Percentiles rank a stretch among this genome's conserved stretches.
These are phyloP conservation scores for Drosophila nebulosa DNA, from an alignment of 1,140 invertebrate genomes.

Conservation along the genomic window DNA sequence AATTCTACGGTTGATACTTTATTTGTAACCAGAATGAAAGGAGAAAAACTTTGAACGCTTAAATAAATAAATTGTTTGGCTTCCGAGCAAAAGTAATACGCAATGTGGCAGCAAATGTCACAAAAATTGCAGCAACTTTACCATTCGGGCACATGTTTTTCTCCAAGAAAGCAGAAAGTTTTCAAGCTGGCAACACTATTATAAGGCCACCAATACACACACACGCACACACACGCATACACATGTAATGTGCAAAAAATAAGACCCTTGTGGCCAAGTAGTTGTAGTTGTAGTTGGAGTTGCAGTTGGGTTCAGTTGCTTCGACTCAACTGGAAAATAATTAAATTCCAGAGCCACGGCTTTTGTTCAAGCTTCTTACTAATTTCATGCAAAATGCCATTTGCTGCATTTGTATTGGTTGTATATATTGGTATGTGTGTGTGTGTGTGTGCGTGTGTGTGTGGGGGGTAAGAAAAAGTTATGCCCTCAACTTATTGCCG, in stretches of 20 bases:
- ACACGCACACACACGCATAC: background rate
- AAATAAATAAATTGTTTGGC: slow-evolving; percentile 59
- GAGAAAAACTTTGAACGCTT: slow-evolving; percentile 7
- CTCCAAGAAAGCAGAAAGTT: background rate
- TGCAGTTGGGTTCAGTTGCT: background rate
- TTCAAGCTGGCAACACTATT: background rate
- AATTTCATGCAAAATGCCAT: slow-evolving; percentile 66
- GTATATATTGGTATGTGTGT: slow-evolving; percentile 7
- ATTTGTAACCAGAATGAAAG: background rate
- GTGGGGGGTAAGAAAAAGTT: slow-evolving; percentile 58
- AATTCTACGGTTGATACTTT: background rate
- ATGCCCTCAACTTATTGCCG: slow-evolving; percentile 72
- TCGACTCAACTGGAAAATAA: slow-evolving; percentile 64
- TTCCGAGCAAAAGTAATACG: slow-evolving; percentile 46
- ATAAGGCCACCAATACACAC: background rate
- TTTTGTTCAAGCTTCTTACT: slow-evolving; percentile 61
- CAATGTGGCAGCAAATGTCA: slow-evolving; percentile 60
- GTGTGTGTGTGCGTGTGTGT: slow-evolving; percentile 8
- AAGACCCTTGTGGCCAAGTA: slow-evolving; percentile 61
- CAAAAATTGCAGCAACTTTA: slow-evolving; percentile 46
- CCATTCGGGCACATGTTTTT: slow-evolving; percentile 52
- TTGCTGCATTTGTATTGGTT: slow-evolving; percentile 2
- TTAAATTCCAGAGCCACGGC: slow-evolving; percentile 67
- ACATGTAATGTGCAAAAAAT: slow-evolving; percentile 70
- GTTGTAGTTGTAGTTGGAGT: background rate